Conservation (phyloP, 1,140 invertebrate species). For the Agraylea sexmaculata region DNA sequence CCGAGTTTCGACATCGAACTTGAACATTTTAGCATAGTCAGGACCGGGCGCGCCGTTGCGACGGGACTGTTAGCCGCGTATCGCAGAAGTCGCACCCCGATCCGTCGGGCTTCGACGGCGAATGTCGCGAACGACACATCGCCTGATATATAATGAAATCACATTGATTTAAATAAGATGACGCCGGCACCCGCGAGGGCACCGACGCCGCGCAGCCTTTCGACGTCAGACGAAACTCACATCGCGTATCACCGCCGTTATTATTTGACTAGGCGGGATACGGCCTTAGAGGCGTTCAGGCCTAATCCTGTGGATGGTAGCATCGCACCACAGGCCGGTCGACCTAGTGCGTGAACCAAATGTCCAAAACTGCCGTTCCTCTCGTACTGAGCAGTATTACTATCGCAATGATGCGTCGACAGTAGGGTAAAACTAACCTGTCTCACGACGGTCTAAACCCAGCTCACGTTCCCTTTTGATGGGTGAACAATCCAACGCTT, state of each 20-base stretch:
- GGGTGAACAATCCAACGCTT: constrained; percentile 74
- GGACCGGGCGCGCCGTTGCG: too few species aligned
- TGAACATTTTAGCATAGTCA: constrained; percentile 28
- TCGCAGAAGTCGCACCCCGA: too few species aligned
- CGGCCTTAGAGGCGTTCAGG: constrained; percentile 72
- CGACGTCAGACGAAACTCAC: too few species aligned
- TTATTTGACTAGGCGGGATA: constrained; percentile 51
- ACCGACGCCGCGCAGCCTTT: too few species aligned
- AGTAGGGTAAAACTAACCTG: constrained; percentile 61
- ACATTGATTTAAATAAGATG: too few species aligned
- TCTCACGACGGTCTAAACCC: constrained; percentile 69
- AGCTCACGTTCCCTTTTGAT: constrained; percentile 60
- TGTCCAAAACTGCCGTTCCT: constrained; percentile 61
- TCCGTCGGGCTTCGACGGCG: too few species aligned
- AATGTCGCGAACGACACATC: too few species aligned
- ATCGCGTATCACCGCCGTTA: constrained; percentile 35
- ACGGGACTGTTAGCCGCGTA: too few species aligned
- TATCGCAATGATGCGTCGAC: constrained; percentile 37
- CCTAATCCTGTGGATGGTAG: constrained; percentile 70
- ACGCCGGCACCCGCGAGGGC: too few species aligned
- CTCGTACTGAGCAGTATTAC: constrained; percentile 41
- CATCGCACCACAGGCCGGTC: constrained; percentile 55
- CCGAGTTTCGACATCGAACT: constrained; percentile 46
- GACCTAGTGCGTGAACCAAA: constrained; percentile 57
- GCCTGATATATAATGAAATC: too few species aligned